Base-by-base conservation (phyloP, 2,888 invertebrate genomes). In the Seira musarum region DNA sequence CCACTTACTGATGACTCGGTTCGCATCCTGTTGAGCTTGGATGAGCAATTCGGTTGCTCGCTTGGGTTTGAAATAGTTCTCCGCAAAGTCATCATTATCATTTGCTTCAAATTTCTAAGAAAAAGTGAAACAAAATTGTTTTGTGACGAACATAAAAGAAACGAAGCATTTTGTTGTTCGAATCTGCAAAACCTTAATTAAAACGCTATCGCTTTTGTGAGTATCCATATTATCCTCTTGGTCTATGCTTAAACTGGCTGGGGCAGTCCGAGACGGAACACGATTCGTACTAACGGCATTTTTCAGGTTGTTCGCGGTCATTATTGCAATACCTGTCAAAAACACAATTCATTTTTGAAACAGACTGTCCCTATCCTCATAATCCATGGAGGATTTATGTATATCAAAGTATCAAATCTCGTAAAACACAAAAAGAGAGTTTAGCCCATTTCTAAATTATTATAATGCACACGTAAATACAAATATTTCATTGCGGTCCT, bases 1-100 rank as follows among this genome's bases (percentile, higher is more conserved):
- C 91, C 91, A 91, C 74, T 89, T 90, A 87, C 90, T 90, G 82
- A 91, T 90, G 79, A 90, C 90, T 87, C 90, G 90, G 71, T 89
- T 89, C 6, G 91, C 89, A 85, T 92, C 91, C 84, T 89, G 89
- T 81, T 91, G 89, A 71, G 90, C 90, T 86, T 92, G 91, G 84
- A 90, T 91, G 2, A 93, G 88, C 40, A 93, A 88, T 87, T 93
- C 91, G 68, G 90, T 90, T 21, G 92, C 92, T 86, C 93, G 88
- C 88, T 91, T 91, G 15, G 93, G 92, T 87, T 93, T 93, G 89
- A 95, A 94, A 88, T 95, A 95, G 86, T 91, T 93, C 66, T 92
- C 92, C 0, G 93, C 92, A 78, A 94, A 91, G 84, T 93, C 92
- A 81, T 92, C 91, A 79, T 91, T 90, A 74, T 90, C 91, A 68